These are phyloP conservation scores for Pangasius sanitwongsei DNA, from an alignment of 2,797 vertebrate genomes.

Conservation along the genomic window DNA sequence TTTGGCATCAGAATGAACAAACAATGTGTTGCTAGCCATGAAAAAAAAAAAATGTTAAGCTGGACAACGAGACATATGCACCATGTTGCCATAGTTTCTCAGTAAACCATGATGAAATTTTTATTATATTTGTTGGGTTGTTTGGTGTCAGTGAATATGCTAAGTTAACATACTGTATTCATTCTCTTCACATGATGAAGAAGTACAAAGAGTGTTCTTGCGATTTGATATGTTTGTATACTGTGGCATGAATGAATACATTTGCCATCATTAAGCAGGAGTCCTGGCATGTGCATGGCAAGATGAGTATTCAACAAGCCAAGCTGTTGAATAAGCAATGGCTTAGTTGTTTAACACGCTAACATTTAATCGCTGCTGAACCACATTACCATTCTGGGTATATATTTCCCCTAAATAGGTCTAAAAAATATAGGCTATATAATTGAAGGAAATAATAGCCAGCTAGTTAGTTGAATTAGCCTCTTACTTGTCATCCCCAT, in stretches of 20 bases:
- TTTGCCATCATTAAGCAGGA: slow-evolving; percentile 11
- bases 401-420: no score
- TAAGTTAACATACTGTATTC: not conserved
- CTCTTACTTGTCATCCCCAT: no score
- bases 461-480: no score
- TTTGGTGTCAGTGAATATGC: not conserved
- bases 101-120: not conserved
- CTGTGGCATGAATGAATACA: not conserved
- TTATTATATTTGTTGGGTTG: not conserved
- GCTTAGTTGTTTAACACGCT: slow-evolving; percentile 1
- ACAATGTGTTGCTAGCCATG: not conserved
- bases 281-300: not conserved
- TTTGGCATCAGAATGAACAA: not conserved
- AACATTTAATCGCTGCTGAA: not conserved
- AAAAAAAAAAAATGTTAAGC: not conserved
- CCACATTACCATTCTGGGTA: not conserved
- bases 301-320: not conserved
- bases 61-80: not conserved
- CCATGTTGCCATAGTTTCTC: not conserved
- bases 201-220: not conserved
- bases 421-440: no score
- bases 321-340: not conserved
- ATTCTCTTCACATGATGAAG: not conserved
- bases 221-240: slow-evolving; percentile 14
- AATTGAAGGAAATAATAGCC: no score